These are phyloP conservation scores for Rallus limicola DNA, from an alignment of 2,113 vertebrate species.

Conservation along the genomic window DNA sequence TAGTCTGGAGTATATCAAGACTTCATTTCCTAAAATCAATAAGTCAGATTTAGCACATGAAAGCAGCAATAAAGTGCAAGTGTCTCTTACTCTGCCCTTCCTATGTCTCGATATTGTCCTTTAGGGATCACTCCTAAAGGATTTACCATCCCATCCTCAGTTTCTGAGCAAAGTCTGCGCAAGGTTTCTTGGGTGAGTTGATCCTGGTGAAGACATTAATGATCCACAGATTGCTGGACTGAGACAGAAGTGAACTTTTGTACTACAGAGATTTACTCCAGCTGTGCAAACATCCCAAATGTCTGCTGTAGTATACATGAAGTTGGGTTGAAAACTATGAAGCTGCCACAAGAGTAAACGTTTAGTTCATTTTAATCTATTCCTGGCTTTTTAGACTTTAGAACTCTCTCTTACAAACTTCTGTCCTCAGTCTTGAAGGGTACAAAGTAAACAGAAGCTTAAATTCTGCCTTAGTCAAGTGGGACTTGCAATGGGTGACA, in stretches of 20 bases:
- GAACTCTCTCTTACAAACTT: background rate
- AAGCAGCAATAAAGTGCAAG: background rate
- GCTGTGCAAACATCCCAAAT: background rate
- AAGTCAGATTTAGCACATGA: background rate
- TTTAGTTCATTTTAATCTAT: background rate
- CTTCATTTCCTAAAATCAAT: constrained; percentile 14
- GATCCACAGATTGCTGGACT: background rate
- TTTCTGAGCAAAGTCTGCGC: background rate
- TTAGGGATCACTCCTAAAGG: background rate
- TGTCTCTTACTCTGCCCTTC: background rate
- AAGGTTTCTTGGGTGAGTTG: background rate
- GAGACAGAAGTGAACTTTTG: background rate
- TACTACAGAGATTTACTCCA: background rate
- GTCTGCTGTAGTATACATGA: background rate
- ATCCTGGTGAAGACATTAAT: background rate
- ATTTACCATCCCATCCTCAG: background rate
- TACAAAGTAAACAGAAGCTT: background rate
- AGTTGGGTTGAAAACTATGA: background rate
- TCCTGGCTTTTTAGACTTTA: background rate
- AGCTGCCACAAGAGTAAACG: background rate
- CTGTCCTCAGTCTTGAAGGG: background rate
- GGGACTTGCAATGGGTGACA: background rate
- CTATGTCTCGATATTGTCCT: background rate
- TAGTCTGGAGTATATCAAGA: background rate
- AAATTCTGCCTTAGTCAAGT: background rate